These are phyloP conservation scores for Leptinotarsa juncta DNA, from an alignment of 2,888 invertebrate species.

Conservation along the genomic window DNA sequence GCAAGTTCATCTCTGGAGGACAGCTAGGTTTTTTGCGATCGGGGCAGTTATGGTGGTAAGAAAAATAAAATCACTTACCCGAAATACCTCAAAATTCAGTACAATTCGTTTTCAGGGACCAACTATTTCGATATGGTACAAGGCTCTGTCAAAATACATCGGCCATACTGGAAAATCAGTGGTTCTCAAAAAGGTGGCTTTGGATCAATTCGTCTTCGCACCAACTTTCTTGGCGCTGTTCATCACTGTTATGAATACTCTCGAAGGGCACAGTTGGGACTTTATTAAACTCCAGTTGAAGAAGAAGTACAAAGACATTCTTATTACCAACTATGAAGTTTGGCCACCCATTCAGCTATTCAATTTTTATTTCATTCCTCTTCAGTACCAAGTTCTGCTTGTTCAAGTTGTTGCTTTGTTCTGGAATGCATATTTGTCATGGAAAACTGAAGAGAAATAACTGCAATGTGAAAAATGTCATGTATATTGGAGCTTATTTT, in stretches of 20 bases:
- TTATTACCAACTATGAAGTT: slow-evolving; percentile 76
- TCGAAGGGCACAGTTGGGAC: slow-evolving; percentile 71
- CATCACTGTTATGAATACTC: slow-evolving; percentile 70
- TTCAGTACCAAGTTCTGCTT: slow-evolving; percentile 84
- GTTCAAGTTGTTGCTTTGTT: slow-evolving; percentile 83
- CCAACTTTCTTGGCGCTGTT: slow-evolving; percentile 74
- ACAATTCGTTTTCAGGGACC: slow-evolving; percentile 69
- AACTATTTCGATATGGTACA: slow-evolving; percentile 77
- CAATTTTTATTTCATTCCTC: slow-evolving; percentile 87
- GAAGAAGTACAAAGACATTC: slow-evolving; percentile 73
- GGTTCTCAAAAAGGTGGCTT: slow-evolving; percentile 74
- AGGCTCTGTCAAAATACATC: slow-evolving; percentile 63
- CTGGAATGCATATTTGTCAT: slow-evolving; percentile 89
- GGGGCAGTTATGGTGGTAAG: slow-evolving; percentile 50
- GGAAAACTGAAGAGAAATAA: slow-evolving; percentile 69
- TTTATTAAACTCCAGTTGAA: slow-evolving; percentile 69
- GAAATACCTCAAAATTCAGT: not conserved
- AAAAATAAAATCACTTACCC: slow-evolving; percentile 7
- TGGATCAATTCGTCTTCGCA: slow-evolving; percentile 81
- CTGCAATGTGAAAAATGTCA: no score
- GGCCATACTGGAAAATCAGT: slow-evolving; percentile 52
- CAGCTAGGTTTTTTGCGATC: slow-evolving; percentile 45
- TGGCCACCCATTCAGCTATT: slow-evolving; percentile 89
- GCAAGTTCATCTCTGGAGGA: slow-evolving; percentile 41
- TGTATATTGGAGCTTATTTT: no score